phyloP scores from a whole-genome alignment of 2,888 invertebrate species.

The Cheiracanthium punctorium region DNA sequence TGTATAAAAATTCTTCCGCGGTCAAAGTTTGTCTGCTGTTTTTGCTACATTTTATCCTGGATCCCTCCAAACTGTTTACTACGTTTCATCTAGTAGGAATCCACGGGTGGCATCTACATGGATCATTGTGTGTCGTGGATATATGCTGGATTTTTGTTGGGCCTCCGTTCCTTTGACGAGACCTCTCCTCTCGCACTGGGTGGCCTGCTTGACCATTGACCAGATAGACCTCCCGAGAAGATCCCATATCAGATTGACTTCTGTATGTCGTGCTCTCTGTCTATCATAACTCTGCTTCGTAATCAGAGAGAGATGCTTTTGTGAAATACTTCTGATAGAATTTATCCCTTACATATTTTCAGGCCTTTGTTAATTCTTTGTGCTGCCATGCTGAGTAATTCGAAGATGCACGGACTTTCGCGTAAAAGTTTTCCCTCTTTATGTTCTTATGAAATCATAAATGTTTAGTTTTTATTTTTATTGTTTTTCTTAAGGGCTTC shows the following conservation, averaged over 20 bases:
- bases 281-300: neutral
- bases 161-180: neutral
- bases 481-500: too few species aligned
- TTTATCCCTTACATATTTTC: too few species aligned
- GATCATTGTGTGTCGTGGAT: neutral
- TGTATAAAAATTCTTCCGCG: neutral
- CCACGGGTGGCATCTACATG: neutral
- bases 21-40: slow-evolving; percentile 6
- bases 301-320: neutral
- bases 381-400: too few species aligned
- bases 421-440: too few species aligned
- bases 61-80: neutral
- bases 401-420: too few species aligned
- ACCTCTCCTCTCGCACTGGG: neutral
- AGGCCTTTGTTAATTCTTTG: neutral
- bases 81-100: neutral
- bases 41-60: neutral
- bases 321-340: too few species aligned
- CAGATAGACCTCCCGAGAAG: neutral
- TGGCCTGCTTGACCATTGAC: slow-evolving; percentile 8
- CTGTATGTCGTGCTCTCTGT: neutral
- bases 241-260: neutral
- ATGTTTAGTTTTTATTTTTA: too few species aligned
- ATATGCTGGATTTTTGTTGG: neutral
- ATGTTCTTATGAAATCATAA: too few species aligned